A percentile compares a stretch with the other conserved stretches of the same genome.
Conservation (phyloP, 2,888 invertebrate genomes). For the Heteromurus nitidus region DNA sequence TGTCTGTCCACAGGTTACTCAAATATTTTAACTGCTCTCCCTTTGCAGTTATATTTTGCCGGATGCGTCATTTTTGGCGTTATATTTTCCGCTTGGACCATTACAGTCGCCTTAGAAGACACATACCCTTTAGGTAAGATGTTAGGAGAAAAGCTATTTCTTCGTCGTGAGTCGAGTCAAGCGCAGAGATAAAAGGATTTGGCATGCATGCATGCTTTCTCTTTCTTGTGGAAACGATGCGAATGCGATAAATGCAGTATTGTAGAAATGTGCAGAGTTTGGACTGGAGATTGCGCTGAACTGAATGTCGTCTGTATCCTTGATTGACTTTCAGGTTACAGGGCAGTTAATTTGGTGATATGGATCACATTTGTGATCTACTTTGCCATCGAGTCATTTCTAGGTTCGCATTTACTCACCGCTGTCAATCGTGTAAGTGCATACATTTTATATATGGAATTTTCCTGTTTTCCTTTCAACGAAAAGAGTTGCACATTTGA, state of each 20-base stretch:
- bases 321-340: conserved; percentile 68
- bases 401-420: conserved; percentile 67
- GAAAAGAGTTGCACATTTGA: conserved; percentile 14
- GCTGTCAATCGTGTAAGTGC: conserved; percentile 67
- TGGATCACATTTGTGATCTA: conserved; percentile 70
- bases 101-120: conserved; percentile 70
- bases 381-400: conserved; percentile 70
- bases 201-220: neutral
- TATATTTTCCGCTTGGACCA: conserved; percentile 72
- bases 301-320: too few species aligned
- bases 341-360: conserved; percentile 69
- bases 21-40: too few species aligned
- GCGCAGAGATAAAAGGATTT: neutral
- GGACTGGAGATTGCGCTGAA: too few species aligned
- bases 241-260: too few species aligned
- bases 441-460: too few species aligned
- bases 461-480: too few species aligned
- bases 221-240: too few species aligned
- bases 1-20: too few species aligned
- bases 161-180: too few species aligned
- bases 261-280: neutral
- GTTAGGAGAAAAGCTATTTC: neutral
- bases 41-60: conserved; percentile 70
- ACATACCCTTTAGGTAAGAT: conserved; percentile 67
- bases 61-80: conserved; percentile 70